phyloP scores from a whole-genome alignment of 2,113 vertebrate species.

The Stigmatopora nigra region DNA sequence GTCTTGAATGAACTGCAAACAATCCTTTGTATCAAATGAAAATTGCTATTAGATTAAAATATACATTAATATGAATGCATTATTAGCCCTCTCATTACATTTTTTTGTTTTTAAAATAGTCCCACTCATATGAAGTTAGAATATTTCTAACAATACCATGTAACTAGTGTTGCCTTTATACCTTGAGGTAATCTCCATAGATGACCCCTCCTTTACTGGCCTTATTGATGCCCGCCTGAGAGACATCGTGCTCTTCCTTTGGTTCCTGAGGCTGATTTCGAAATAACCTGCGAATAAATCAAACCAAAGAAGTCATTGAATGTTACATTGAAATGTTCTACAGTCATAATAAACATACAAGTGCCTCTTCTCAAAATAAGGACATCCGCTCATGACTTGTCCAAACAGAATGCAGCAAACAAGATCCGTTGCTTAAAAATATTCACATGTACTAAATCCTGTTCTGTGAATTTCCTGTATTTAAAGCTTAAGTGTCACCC shows the following conservation, averaged over 20 bases:
- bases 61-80: too few species aligned
- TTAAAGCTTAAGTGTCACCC: slow-evolving; percentile 49
- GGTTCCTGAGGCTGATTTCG: slow-evolving; percentile 64
- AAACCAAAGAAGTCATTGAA: neutral
- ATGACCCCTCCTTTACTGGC: slow-evolving; percentile 82
- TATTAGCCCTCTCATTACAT: too few species aligned
- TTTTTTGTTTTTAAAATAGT: too few species aligned
- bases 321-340: neutral
- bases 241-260: slow-evolving; percentile 69
- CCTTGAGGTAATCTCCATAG: slow-evolving; percentile 88
- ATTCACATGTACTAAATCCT: slow-evolving; percentile 30
- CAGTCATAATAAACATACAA: slow-evolving; percentile 69
- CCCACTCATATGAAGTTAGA: too few species aligned
- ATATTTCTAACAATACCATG: neutral
- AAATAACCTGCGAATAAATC: slow-evolving; percentile 60
- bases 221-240: slow-evolving; percentile 81
- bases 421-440: neutral
- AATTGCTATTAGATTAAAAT: too few species aligned
- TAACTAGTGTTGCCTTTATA: slow-evolving; percentile 44
- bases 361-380: slow-evolving; percentile 73
- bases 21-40: too few species aligned
- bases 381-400: slow-evolving; percentile 82
- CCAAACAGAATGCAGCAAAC: slow-evolving; percentile 15
- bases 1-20: too few species aligned
- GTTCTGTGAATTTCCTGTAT: slow-evolving; percentile 16